These are phyloP conservation scores for Acromyrmex charruanus DNA, from an alignment of 1,140 invertebrate genomes.

Conservation along the genomic window DNA sequence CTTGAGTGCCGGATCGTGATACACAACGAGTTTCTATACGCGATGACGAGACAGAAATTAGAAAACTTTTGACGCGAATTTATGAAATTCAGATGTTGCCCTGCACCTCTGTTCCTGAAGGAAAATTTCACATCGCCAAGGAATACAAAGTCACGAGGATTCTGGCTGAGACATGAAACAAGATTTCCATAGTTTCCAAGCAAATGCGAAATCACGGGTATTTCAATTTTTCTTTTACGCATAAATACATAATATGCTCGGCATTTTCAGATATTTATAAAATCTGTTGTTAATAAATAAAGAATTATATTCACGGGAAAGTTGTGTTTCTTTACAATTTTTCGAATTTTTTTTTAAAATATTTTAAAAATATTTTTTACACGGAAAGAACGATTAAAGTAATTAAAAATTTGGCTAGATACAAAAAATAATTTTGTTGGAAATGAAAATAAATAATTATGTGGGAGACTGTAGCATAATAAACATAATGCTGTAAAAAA, in stretches of 20 bases:
- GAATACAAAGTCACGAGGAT: slow-evolving; percentile 35
- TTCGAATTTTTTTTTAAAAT: too few relatives aligned
- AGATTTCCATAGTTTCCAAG: slow-evolving; percentile 17
- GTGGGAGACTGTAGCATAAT: too few relatives aligned
- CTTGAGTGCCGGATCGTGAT: not conserved
- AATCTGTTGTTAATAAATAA: not conserved
- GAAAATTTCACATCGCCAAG: slow-evolving; percentile 18
- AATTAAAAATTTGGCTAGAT: too few relatives aligned
- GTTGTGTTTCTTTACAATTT: not conserved
- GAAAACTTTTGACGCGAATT: slow-evolving; percentile 45
- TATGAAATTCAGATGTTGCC: slow-evolving; percentile 50
- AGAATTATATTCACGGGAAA: not conserved
- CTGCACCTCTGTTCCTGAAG: not conserved
- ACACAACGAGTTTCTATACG: not conserved
- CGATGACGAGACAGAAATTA: slow-evolving; percentile 2
- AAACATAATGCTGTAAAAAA: too few relatives aligned
- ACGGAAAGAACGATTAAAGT: too few relatives aligned
- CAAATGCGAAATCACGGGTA: not conserved
- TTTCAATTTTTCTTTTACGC: not conserved
- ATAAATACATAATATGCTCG: not conserved
- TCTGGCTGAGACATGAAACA: not conserved
- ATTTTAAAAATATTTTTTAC: not conserved
- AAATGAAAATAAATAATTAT: too few relatives aligned
- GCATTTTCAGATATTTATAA: not conserved
- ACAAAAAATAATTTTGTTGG: too few relatives aligned